phyloP scores from a whole-genome alignment of 2,113 vertebrate genomes.

The Epinephelus moara region DNA sequence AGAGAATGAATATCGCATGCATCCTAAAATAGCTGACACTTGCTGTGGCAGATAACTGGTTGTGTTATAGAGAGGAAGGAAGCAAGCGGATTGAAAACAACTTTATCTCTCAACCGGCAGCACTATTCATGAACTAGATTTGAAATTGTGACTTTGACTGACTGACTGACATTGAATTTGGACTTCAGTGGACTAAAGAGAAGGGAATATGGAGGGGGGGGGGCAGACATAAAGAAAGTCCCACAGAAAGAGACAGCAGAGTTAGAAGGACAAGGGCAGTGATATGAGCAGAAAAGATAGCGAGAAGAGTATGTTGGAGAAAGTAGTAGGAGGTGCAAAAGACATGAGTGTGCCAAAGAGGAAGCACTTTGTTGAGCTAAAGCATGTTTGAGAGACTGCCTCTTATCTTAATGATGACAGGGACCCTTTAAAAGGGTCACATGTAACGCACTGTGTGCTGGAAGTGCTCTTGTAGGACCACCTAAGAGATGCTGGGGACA shows the following conservation, averaged over 20 bases:
- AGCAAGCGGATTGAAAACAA: constrained; percentile 56
- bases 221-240: constrained; percentile 12
- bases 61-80: constrained; percentile 58
- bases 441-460: constrained; percentile 54
- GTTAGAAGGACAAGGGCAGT: constrained; percentile 52
- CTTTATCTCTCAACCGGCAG: constrained; percentile 39
- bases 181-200: constrained; percentile 28
- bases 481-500: constrained; percentile 18
- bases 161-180: constrained; percentile 33
- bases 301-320: constrained; percentile 53
- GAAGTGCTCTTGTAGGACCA: constrained; percentile 56
- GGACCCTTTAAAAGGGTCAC: constrained; percentile 83
- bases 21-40: constrained; percentile 71
- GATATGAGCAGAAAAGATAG: constrained; percentile 73
- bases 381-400: constrained; percentile 79
- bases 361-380: constrained; percentile 84
- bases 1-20: constrained; percentile 47
- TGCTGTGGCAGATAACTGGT: constrained; percentile 53
- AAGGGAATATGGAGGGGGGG: constrained; percentile 22
- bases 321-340: constrained; percentile 67
- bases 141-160: constrained; percentile 2
- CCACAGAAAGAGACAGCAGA: constrained; percentile 23
- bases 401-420: constrained; percentile 86
- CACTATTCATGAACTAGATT: constrained; percentile 39
- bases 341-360: constrained; percentile 81